phyloP scores from a whole-genome alignment of 1,140 invertebrate genomes.

The Proales similis region DNA sequence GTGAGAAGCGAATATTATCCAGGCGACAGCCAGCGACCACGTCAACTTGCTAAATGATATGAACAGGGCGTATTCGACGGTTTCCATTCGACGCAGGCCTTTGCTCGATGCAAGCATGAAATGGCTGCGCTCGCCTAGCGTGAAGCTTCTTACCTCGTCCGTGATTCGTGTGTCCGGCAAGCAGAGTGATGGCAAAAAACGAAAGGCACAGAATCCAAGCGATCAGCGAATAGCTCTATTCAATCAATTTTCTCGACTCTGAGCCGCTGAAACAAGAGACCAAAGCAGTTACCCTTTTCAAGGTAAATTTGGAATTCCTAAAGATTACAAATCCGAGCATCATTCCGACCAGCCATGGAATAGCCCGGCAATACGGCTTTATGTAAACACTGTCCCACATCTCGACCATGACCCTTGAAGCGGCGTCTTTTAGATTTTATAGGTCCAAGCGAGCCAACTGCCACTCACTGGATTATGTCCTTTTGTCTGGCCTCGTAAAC shows the following conservation, averaged over 20 bases:
- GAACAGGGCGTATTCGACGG: slow-evolving; percentile 18
- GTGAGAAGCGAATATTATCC: slow-evolving; percentile 34
- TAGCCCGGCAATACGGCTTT: slow-evolving; percentile 56
- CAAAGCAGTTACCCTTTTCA: too few species aligned
- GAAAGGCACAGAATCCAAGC: slow-evolving; percentile 16
- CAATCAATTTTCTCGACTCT: too few species aligned
- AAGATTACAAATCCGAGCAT: slow-evolving; percentile 48
- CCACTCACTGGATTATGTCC: neutral
- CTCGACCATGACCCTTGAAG: slow-evolving; percentile 37
- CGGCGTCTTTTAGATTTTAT: too few species aligned
- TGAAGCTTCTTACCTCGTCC: too few species aligned
- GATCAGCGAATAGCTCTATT: neutral
- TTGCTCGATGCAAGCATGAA: too few species aligned
- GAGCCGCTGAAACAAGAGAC: too few species aligned
- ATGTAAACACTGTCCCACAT: slow-evolving; percentile 69
- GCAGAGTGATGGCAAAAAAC: slow-evolving; percentile 5
- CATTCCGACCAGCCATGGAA: slow-evolving; percentile 56
- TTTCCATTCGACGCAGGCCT: neutral
- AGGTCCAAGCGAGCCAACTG: neutral
- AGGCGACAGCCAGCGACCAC: slow-evolving; percentile 18
- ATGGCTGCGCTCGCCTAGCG: too few species aligned
- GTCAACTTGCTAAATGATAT: slow-evolving; percentile 15
- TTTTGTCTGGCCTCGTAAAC: slow-evolving; percentile 29
- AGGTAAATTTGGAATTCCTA: too few species aligned
- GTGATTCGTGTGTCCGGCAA: slow-evolving; percentile 25